These are phyloP conservation scores for Charadrius vociferus DNA, from an alignment of 2,113 vertebrate genomes.

Conservation along the genomic window DNA sequence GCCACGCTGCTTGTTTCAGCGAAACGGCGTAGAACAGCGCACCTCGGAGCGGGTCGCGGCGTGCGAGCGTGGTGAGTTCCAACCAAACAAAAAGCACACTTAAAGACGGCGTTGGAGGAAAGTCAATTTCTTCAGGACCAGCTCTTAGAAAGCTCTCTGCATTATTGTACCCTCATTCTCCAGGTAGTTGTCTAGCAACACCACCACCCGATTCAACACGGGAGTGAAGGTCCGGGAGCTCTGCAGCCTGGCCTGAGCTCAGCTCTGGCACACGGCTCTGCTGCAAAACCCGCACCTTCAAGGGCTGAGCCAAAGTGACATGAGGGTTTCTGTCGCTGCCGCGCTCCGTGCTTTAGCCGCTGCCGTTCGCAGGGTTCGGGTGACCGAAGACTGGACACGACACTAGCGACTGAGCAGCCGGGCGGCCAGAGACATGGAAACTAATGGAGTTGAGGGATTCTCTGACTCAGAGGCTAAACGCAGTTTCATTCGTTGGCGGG, in stretches of 20 bases:
- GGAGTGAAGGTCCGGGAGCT: not conserved
- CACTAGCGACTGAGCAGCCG: accelerated
- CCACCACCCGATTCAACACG: not conserved
- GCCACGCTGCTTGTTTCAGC: not conserved
- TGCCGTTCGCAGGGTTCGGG: not conserved
- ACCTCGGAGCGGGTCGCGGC: not conserved
- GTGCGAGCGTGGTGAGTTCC: not conserved
- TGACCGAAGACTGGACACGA: too few species aligned
- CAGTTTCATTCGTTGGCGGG: not conserved
- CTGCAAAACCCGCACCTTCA: not conserved
- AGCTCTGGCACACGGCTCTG: not conserved
- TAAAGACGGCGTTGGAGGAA: not conserved
- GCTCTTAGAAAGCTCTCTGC: not conserved
- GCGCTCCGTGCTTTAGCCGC: not conserved
- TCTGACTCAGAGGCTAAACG: not conserved
- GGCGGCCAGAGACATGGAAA: not conserved
- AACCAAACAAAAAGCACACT: not conserved
- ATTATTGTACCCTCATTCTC: not conserved
- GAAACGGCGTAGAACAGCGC: not conserved
- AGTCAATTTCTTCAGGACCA: not conserved
- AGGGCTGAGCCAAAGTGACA: not conserved
- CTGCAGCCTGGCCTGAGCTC: not conserved
- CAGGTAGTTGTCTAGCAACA: not conserved
- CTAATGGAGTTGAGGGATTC: not conserved
- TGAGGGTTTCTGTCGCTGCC: not conserved